phyloP scores from a whole-genome alignment of 2,888 invertebrate species.

The Athrips mouffetella region DNA sequence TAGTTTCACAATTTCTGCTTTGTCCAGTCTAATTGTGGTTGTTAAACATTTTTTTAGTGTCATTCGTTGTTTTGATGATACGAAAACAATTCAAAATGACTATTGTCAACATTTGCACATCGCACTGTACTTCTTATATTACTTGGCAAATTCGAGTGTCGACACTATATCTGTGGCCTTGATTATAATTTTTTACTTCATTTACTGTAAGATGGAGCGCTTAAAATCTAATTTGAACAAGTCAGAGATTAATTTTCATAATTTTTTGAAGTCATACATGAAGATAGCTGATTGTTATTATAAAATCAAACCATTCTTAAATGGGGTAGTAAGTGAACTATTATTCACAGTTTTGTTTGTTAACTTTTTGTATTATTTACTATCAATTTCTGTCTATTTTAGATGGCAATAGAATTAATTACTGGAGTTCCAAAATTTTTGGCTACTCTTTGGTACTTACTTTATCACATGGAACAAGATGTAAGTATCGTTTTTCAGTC shows the following conservation, averaged over 20 bases:
- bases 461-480: not conserved
- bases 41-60: not conserved
- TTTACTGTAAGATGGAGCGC: not conserved
- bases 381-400: not conserved
- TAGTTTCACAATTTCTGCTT: not conserved
- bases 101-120: not conserved
- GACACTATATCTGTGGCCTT: not conserved
- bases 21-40: not conserved
- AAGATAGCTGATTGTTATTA: slow-evolving; percentile 11
- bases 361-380: not conserved
- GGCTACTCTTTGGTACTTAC: not conserved
- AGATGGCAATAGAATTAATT: not conserved
- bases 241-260: not conserved
- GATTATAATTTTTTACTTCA: slow-evolving; percentile 7
- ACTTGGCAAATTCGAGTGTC: not conserved
- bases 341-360: not conserved
- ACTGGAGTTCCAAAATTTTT: slow-evolving; percentile 1
- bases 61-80: not conserved
- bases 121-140: not conserved
- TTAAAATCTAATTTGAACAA: not conserved
- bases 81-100: not conserved
- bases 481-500: not conserved
- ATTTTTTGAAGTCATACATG: not conserved
- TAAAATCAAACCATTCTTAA: slow-evolving; percentile 7
- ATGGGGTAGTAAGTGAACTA: slow-evolving; percentile 6